These are phyloP conservation scores for Augochlorella aurata DNA, from an alignment of 2,888 invertebrate genomes.

Conservation along the genomic window DNA sequence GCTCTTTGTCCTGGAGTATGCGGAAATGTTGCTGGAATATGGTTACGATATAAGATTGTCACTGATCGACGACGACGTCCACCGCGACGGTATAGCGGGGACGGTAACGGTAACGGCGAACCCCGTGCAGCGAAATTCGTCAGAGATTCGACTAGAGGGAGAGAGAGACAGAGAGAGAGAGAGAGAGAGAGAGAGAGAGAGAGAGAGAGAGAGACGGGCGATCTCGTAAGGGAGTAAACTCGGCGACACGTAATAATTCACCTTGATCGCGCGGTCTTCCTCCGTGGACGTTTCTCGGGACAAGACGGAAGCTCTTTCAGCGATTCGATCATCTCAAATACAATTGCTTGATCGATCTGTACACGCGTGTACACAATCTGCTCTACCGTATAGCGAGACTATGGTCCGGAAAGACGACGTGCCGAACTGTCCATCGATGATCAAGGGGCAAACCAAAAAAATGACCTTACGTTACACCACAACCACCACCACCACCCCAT, in stretches of 20 bases:
- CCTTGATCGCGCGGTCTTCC: slow-evolving; percentile 42
- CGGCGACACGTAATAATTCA: slow-evolving; percentile 36
- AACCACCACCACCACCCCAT: slow-evolving; percentile 2
- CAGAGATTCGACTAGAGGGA: not conserved
- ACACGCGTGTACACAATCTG: not conserved
- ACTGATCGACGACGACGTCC: not conserved
- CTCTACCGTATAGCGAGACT: slow-evolving; percentile 15
- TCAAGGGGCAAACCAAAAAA: slow-evolving; percentile 11
- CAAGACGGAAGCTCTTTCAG: slow-evolving; percentile 13
- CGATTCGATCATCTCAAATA: slow-evolving; percentile 38
- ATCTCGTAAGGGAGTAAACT: not conserved
- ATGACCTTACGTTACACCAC: slow-evolving; percentile 19
- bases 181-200: too few species aligned
- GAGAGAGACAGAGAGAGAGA: too few species aligned
- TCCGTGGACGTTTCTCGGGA: slow-evolving; percentile 31
- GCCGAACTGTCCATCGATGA: slow-evolving; percentile 29
- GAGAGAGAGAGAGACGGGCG: too few species aligned
- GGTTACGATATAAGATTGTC: not conserved
- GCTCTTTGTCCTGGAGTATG: not conserved
- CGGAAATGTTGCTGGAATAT: not conserved
- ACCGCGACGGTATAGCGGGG: not conserved
- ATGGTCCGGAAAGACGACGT: slow-evolving; percentile 12
- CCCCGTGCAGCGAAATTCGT: not conserved
- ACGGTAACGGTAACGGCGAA: not conserved
- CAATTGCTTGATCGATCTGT: not conserved